Evolutionary conservation across 2,888 invertebrate genomes (phyloP), one percentile per base, ranked within the genome.

Genomic region (Cryptocheilus praepositus): DNA sequence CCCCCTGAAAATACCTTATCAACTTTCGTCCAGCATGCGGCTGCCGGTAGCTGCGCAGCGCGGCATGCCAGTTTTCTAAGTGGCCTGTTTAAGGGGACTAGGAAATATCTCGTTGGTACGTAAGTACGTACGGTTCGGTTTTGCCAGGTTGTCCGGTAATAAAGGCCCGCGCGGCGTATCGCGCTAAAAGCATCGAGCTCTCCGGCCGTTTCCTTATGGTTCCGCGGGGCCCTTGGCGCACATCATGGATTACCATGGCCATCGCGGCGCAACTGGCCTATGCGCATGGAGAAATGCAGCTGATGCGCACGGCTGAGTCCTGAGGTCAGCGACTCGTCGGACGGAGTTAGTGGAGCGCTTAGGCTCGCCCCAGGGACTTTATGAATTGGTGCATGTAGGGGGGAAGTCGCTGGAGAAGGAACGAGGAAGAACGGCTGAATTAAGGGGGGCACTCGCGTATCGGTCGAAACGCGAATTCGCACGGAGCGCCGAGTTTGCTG

Each of bases 261-360:
- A 81, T 79, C 79, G 81, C 75, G 69, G 79, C 80, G 77, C 79
- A 81, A 83, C 82, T 76, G 70, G 79, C 77, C 77, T 80, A 81
- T 73, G 77, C 73, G 73, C 76, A 79, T 61, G 77, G 81, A 83
- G 84, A 83, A 84, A 83, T 82, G 81, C 81, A 82, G 81, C 79
- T 84, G 86, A 87, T 87, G 85, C 88, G 86, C 87, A 85, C 87
- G 85, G 87, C 83, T 88, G 88, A 86, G 83, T 83, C 85, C 83
- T 82, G 87, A 86, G 88, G 88, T 88, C 88, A 88, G 85, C 87
- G 88, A 88, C 88, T 87, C 18, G 16, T 49, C 49, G n/a, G 82
- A 75, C 71, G 81, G 82, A 88, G 88, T 88, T 88, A 88, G 85
- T 87, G 86, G 87, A 88, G 88, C 88, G 88, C 85, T 86, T 81